Conservation (phyloP, 2,113 vertebrate species). For the Eretmochelys imbricata region DNA sequence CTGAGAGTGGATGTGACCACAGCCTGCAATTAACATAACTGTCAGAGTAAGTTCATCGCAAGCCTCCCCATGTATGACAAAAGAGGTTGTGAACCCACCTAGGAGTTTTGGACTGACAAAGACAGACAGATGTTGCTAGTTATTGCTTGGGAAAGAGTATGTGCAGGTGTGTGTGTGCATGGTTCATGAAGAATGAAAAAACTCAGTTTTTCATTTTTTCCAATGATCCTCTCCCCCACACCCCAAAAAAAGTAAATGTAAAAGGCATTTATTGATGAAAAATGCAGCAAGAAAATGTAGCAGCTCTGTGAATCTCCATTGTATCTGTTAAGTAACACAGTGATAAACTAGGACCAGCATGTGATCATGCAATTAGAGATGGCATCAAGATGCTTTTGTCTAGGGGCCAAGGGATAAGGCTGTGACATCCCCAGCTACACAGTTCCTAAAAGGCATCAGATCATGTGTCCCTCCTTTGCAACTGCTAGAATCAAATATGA, state of each 20-base stretch:
- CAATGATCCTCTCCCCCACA: too few species aligned
- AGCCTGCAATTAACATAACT: too few species aligned
- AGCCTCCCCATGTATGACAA: not conserved
- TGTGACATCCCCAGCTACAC: not conserved
- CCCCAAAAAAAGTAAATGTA: not conserved
- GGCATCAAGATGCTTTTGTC: not conserved
- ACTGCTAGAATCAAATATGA: not conserved
- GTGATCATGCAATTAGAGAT: not conserved
- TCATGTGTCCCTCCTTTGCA: not conserved
- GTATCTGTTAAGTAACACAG: not conserved
- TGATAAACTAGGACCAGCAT: not conserved
- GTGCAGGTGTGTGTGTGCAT: not conserved
- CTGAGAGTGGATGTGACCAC: not conserved
- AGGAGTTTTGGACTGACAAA: not conserved
- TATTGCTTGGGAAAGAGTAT: not conserved
- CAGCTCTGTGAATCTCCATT: not conserved
- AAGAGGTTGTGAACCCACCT: not conserved
- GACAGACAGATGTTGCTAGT: not conserved
- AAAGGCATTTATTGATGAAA: not conserved
- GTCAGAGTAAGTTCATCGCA: not conserved
- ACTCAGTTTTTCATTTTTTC: not conserved
- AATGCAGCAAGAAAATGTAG: not conserved
- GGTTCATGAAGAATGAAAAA: not conserved
- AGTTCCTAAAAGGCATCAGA: not conserved
- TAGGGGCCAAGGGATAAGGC: not conserved